Base-by-base conservation (phyloP, 2,113 vertebrate genomes). In the Cebus imitator region DNA sequence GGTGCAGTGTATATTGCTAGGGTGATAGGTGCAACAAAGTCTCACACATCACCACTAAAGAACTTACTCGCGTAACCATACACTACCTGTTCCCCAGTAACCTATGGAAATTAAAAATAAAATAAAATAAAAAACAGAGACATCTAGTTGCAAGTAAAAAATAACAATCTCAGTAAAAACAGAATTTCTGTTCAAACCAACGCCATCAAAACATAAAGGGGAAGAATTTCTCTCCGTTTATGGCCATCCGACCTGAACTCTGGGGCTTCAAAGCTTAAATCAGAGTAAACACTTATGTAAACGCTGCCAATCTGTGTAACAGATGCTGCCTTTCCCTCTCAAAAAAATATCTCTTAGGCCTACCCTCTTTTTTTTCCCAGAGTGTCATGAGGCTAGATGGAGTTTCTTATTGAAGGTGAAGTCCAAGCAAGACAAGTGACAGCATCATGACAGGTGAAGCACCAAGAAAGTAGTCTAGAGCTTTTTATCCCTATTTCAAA, bases 111-210 rank as follows among this genome's bases (percentile, higher is more conserved):
- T 64, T 32, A 0, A 3, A 64, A 64, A 48, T 37, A 86, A 75
- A 64, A 45, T 32, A 35, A 68, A 81, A 64, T 64, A 30, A 64
- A 64, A 64, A 64, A 32, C 27, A 64, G 61, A 64, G 27, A 64
- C 27, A 30, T 64, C 27, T 64, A 64, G 18, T 72, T 66, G 9
- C 58, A 79, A 96, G 57, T 30, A 61, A 91, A 80, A 93, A 80
- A 27, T 35, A 11, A 88, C 32, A 3, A 95, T 95, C 43, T 66
- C 70, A 52, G 30, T 68, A 50, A 93, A 91, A 90, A 64, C 18
- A 93, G 25, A 97, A 92, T 27, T 88, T 88, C 70, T 66, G 57
- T 80, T 97, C 80, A 94, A 82, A 91, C 7, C 48, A 94, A 84
- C 43, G n/a, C 27, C 48, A 73, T 90, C 50, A 94, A 83, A 95